Base-by-base conservation (phyloP, 2,888 invertebrate species). In the Malthinus flaveolus region DNA sequence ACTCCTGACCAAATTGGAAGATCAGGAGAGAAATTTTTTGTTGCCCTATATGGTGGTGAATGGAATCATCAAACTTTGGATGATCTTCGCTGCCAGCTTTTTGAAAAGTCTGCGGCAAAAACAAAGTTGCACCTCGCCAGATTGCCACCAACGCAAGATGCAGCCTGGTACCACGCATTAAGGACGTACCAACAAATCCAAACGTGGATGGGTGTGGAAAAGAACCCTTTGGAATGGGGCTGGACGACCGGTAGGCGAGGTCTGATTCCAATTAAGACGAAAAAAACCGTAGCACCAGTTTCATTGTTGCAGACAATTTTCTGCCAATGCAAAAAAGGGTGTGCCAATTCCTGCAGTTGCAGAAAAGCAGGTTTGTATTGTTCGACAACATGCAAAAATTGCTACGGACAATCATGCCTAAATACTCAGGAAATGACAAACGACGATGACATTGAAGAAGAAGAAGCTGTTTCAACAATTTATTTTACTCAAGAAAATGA, bases 241-340 rank as follows among this genome's bases (percentile, higher is more conserved):
- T 67, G 66, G 65, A 60, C 61, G 46, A 45, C 36, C 45, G 50
- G 46, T 4, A n/a, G 33, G 32, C 34, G 51, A 6, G 64, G 56
- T 32, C 46, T 56, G 23, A 10, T 32, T 56, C 39, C 47, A 23
- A n/a, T 51, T 31, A 46, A 32, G 32, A 56, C 51, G 46, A 6
- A 32, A 3, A 32, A 34, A 31, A 23, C 48, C 48, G 33, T 42
- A 39, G 49, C 45, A 11, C 32, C 34, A 11, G 11, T 7, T 36
- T 6, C 10, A 9, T 36, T 36, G n/a, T 1, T 35, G 7, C 9
- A 35, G 4, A 10, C 11, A n/a, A 44, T 50, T 50, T 32, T 15
- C 5, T 53, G 47, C 23, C 34, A 35, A 10, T 45, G 47, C 46
- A 13, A 45, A 8, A 31, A 37, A 46, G 37, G 47, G 15, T 53